Conservation (phyloP, 1,140 invertebrate genomes). For the Sminthurides bifidus region DNA sequence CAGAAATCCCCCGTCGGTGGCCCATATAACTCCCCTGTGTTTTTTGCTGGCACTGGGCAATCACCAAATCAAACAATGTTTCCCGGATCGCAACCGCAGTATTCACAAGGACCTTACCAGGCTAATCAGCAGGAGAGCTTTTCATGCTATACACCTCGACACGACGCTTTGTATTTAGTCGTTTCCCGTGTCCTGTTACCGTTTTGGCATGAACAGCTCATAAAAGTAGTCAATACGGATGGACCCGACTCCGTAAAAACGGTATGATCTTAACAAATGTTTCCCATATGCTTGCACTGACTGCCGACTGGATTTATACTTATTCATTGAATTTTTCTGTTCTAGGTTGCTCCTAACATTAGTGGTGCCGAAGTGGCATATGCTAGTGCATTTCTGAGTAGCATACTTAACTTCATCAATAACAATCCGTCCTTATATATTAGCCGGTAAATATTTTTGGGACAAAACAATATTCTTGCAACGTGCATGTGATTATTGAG, state of each 20-base stretch:
- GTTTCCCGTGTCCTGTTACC: conserved; percentile 70
- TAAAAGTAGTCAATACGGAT: conserved; percentile 17
- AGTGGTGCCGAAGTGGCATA: conserved; percentile 24
- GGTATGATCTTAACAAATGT: conserved; percentile 21
- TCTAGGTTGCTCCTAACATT: conserved; percentile 25
- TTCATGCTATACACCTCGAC: conserved; percentile 66
- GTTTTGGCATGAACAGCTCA: conserved; percentile 51
- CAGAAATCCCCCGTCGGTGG: neutral
- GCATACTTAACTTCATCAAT: conserved; percentile 18
- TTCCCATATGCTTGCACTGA: neutral
- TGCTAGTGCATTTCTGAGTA: conserved; percentile 24
- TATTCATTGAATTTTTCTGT: neutral
- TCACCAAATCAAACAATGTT: neutral
- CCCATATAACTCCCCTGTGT: neutral
- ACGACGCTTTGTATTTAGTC: conserved; percentile 85
- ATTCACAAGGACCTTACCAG: conserved; percentile 9
- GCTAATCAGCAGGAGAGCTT: conserved; percentile 36
- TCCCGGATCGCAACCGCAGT: neutral
- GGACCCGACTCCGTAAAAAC: conserved; percentile 17
- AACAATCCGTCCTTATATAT: conserved; percentile 27
- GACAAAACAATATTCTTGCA: neutral
- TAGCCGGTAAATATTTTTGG: conserved; percentile 11
- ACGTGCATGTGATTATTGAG: neutral
- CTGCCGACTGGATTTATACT: neutral
- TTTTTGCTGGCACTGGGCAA: neutral